A percentile compares a stretch with the other conserved stretches of the same genome.
phyloP scores from a whole-genome alignment of 2,113 vertebrate genomes.

The human region GRCh38 chr9:86236001-86236500 shows the following conservation, averaged over 20 bases:
- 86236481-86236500: too few relatives aligned
- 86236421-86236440: too few relatives aligned
- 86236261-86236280: neutral
- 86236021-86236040: neutral
- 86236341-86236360: too few relatives aligned
- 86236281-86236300: too few relatives aligned
- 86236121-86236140: neutral
- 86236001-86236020: neutral
- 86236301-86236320: too few relatives aligned
- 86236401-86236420: too few relatives aligned
- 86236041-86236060: neutral
- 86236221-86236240: neutral
- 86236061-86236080: neutral
- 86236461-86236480: too few relatives aligned
- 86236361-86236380: too few relatives aligned
- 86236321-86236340: too few relatives aligned
- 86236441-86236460: too few relatives aligned
- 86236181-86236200: neutral
- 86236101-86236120: neutral
- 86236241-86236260: neutral
- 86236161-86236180: neutral
- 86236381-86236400: too few relatives aligned
- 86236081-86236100: neutral
- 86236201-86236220: neutral
- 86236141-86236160: neutral